phyloP scores from a whole-genome alignment of 2,797 vertebrate genomes.

The Crocidura indochinensis region DNA sequence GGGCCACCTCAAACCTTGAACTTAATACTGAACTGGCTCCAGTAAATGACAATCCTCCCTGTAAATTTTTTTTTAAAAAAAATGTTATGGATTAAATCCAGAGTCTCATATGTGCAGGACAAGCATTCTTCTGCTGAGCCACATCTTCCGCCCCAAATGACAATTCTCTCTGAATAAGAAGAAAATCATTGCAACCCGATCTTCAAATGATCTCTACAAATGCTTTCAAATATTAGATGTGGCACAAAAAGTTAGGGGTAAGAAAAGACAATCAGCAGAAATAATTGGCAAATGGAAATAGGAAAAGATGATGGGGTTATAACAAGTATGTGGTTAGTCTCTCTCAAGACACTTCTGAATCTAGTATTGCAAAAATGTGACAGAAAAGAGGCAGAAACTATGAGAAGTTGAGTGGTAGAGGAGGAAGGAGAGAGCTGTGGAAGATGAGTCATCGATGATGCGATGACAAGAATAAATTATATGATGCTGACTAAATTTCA shows the following conservation, averaged over 20 bases:
- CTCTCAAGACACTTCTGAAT: too few relatives aligned
- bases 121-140: too few relatives aligned
- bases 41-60: background rate
- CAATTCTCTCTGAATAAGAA: background rate
- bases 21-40: background rate
- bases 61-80: too few relatives aligned
- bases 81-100: too few relatives aligned
- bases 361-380: too few relatives aligned
- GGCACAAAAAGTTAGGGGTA: conserved; percentile 36
- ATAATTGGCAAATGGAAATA: background rate
- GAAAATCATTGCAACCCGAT: background rate
- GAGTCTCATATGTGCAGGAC: too few relatives aligned
- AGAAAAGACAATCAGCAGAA: conserved; percentile 36
- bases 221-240: conserved; percentile 25
- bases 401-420: background rate
- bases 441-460: background rate
- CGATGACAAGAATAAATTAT: background rate
- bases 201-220: conserved; percentile 50
- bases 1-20: background rate
- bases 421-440: background rate
- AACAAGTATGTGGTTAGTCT: too few relatives aligned
- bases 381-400: background rate
- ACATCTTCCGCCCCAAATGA: conserved; percentile 17
- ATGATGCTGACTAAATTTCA: too few relatives aligned
- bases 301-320: background rate